Evolutionary conservation across 2,888 invertebrate genomes (phyloP).

Genomic region (Arge pagana): DNA sequence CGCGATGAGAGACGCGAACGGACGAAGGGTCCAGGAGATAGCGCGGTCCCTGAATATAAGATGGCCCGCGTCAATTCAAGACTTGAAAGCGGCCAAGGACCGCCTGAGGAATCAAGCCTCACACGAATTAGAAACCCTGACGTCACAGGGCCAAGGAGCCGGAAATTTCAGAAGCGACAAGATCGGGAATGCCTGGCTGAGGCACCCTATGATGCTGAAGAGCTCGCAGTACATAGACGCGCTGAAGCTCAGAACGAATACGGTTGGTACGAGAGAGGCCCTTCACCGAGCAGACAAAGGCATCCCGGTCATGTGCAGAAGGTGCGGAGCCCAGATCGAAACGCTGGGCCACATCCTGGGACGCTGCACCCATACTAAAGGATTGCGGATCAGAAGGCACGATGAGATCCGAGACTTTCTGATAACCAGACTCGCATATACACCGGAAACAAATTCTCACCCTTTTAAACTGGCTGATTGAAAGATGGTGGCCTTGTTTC

Average conservation of each 20-base stretch:
- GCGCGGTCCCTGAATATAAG: not conserved
- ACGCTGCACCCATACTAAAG: slow-evolving; percentile 25
- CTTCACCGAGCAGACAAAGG: not conserved
- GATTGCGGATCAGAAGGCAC: slow-evolving; percentile 23
- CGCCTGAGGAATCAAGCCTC: not conserved
- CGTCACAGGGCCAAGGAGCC: slow-evolving; percentile 13
- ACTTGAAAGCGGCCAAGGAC: not conserved
- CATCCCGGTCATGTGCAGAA: slow-evolving; percentile 31
- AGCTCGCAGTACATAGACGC: slow-evolving; percentile 20
- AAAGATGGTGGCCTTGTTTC: too few species aligned
- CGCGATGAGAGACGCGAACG: not conserved
- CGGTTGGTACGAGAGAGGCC: slow-evolving; percentile 22
- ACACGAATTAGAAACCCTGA: not conserved
- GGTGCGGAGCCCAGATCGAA: slow-evolving; percentile 38
- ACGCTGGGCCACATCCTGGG: slow-evolving; percentile 46
- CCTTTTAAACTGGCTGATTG: too few species aligned
- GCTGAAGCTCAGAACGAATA: slow-evolving; percentile 27
- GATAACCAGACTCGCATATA: not conserved
- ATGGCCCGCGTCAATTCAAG: slow-evolving; percentile 52
- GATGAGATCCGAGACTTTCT: slow-evolving; percentile 21
- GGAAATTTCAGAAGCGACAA: slow-evolving; percentile 5
- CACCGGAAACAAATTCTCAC: too few species aligned
- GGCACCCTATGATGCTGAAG: slow-evolving; percentile 1
- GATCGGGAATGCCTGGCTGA: slow-evolving; percentile 18
- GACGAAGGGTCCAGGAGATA: too few species aligned